Percentiles rank a stretch among this genome's conserved stretches.
These are phyloP conservation scores for Molossus molossus DNA, from an alignment of 2,797 vertebrate genomes.

Conservation along the genomic window DNA sequence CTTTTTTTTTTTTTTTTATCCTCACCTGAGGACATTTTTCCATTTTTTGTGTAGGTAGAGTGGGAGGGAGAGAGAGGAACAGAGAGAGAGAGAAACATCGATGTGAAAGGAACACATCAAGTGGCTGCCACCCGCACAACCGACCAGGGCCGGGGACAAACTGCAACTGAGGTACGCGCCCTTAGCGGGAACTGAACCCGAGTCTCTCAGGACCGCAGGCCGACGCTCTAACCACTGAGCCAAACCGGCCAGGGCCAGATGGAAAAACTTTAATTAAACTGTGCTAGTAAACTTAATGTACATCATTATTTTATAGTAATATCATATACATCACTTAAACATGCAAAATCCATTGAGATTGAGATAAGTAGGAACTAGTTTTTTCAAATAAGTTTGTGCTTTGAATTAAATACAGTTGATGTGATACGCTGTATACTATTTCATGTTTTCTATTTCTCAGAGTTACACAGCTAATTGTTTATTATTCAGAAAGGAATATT, in stretches of 20 bases:
- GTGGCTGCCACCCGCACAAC: too few relatives aligned
- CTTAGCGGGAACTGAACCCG: too few relatives aligned
- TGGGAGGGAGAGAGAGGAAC: too few relatives aligned
- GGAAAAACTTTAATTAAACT: slow-evolving; percentile 31
- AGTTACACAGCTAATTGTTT: background rate
- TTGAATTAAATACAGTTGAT: background rate
- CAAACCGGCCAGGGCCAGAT: background rate
- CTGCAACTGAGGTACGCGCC: too few relatives aligned
- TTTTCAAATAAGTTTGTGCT: background rate
- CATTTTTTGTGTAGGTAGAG: too few relatives aligned
- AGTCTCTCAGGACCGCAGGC: too few relatives aligned
- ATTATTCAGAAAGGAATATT: slow-evolving; percentile 28
- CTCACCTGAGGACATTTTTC: too few relatives aligned
- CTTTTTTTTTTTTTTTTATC: background rate
- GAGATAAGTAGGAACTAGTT: background rate
- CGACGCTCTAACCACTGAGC: too few relatives aligned
- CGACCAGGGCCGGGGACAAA: too few relatives aligned
- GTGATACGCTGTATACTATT: background rate
- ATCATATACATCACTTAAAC: background rate
- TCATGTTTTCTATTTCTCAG: slow-evolving; percentile 46
- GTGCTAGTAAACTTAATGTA: background rate
- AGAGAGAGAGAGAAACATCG: too few relatives aligned
- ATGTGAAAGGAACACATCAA: too few relatives aligned
- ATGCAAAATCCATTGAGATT: background rate
- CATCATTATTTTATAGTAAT: background rate